Conservation (phyloP, 2,797 vertebrate genomes). For the Synaphobranchus kaupii region DNA sequence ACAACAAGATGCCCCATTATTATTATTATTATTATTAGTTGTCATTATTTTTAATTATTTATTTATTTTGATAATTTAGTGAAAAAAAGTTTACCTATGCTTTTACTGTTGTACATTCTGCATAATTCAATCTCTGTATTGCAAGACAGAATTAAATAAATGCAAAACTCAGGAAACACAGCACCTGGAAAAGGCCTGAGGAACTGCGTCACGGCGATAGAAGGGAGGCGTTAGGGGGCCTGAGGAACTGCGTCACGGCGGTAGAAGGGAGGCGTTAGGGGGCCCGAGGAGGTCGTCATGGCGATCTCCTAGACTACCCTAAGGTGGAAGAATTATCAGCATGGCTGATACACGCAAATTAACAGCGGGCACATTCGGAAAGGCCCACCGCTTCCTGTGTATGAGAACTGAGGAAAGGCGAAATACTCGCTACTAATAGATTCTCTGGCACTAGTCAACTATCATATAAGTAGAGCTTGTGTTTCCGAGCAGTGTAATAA, state of each 20-base stretch:
- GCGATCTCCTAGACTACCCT: neutral
- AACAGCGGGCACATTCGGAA: slow-evolving; percentile 51
- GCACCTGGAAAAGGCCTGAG: neutral
- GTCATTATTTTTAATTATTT: no score
- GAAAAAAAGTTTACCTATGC: no score
- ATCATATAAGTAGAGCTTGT: slow-evolving; percentile 66
- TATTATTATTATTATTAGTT: no score
- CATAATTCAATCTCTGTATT: no score
- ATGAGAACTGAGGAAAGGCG: slow-evolving; percentile 76
- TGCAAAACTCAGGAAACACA: neutral
- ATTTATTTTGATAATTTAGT: no score
- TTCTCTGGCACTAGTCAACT: slow-evolving; percentile 71
- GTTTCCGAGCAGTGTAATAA: slow-evolving; percentile 58
- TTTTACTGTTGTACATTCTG: no score
- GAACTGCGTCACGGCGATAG: neutral
- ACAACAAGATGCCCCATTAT: no score
- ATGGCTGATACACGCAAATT: slow-evolving; percentile 40
- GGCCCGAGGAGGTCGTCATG: neutral
- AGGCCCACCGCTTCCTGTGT: slow-evolving; percentile 33
- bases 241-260: neutral
- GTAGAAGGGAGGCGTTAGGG: neutral
- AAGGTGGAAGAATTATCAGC: slow-evolving; percentile 21
- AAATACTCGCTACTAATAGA: slow-evolving; percentile 84
- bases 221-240: neutral
- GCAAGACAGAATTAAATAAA: no score